Conservation (phyloP, 2,888 invertebrate species). For the Phrixothrix hirtus region DNA sequence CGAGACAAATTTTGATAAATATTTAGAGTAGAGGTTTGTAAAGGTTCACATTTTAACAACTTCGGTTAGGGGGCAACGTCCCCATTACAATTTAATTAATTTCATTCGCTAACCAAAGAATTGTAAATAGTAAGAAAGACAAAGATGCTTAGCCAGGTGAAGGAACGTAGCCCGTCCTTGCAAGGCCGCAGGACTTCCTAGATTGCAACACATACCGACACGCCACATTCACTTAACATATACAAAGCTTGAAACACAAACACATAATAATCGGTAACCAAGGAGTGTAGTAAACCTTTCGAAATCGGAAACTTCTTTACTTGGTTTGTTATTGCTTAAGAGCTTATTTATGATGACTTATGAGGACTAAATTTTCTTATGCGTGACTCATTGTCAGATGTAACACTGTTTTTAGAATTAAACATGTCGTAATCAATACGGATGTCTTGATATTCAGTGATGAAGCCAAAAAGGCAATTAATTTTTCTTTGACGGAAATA, state of each 20-base stretch:
- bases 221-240: conserved; percentile 27
- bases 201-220: conserved; percentile 45
- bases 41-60: too few species aligned
- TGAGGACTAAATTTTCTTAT: conserved; percentile 9
- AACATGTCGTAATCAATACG: background rate
- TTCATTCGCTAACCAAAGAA: too few species aligned
- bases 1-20: too few species aligned
- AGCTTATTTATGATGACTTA: conserved; percentile 10
- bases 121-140: conserved; percentile 4
- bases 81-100: too few species aligned
- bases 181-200: conserved; percentile 54
- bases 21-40: too few species aligned
- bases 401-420: background rate
- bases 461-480: too few species aligned
- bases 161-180: conserved; percentile 52
- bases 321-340: conserved; percentile 19
- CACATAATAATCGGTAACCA: conserved; percentile 19
- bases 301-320: conserved; percentile 32
- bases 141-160: conserved; percentile 39
- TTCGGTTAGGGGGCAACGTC: too few species aligned
- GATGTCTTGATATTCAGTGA: too few species aligned
- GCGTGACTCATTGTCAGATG: conserved; percentile 4
- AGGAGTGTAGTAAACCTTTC: conserved; percentile 21
- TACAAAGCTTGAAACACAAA: conserved; percentile 23
- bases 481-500: too few species aligned